Base-by-base conservation (phyloP, 2,888 invertebrate species). In the Melinaea marsaeus region DNA sequence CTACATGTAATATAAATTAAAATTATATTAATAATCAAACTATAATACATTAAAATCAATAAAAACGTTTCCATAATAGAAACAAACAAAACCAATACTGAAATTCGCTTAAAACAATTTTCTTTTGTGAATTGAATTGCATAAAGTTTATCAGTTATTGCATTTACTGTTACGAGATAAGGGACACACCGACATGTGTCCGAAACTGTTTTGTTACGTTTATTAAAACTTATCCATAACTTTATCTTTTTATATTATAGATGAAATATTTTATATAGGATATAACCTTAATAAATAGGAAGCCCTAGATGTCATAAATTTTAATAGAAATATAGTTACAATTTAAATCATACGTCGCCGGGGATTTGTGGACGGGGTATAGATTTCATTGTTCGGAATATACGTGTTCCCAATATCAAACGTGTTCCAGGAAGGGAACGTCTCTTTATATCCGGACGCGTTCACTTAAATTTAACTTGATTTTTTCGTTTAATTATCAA, bases 181-280 rank as follows among this genome's bases (percentile, higher is more conserved):
- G 73, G 68, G 66, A 65, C 72, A 86, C 87, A 85, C 66, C 71
- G 75, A 83, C 88, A 88, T 86, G 84, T 88, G 89, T 85, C 78
- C 42, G 5, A 9, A 9, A 42, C 42, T 42, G 42, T 42, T 22
- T 22, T 22, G 22, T 1, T 22, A 1, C 22, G 22, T 22, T 22
- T 22, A 22, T 22, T 22, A 22, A 22, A 22, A 22, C 22, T 22
- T 22, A 22, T 22, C 22, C 22, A 22, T 22, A 22, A 22, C 22
- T 22, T 22, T 22, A 22, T 22, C 22, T 22, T 22, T 22, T 22
- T 22, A 22, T 22, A 22, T 22, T 22, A 22, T 22, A 22, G 0
- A 22, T 22, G 0, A 22, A 22, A 22, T 22, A 22, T 22, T 22
- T 22, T 22, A 22, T 22, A 22, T 22, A 22, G 22, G 22, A 22